Evolutionary conservation across 2,113 vertebrate genomes (phyloP), one percentile per base, ranked within the genome.

Genomic region (Peromyscus californicus): DNA sequence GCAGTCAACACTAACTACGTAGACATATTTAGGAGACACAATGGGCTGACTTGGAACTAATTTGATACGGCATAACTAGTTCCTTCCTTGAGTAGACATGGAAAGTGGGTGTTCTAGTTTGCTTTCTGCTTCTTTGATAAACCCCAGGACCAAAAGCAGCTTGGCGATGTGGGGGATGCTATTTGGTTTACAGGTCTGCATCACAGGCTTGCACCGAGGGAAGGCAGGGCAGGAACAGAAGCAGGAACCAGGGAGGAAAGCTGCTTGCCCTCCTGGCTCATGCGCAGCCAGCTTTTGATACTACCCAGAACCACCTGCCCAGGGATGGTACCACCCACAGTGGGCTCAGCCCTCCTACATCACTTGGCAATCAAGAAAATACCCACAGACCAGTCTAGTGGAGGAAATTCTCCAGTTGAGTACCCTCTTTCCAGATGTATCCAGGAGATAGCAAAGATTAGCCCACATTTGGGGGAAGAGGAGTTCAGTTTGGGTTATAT

Each of bases 71-170:
- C 33, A 19, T 69, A 89, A 45, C 61, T 24, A 51, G 21, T 83
- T 70, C 94, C 83, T 93, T 97, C 61, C 39, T 79, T 89, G 29
- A 17, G 69, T 65, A 67, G 33, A 94, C 76, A 42, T 29, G 51
- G 65, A 51, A 91, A 21, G 19, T 51, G 33, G 33, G 51, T 80
- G 31, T 80, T 80, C 17, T 21, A 9, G 33, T 57, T 57, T 57
- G 78, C 45, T 57, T 22, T 79, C 48, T 36, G 31, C 36, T 80
- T 36, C 78, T n/a, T 80, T 80, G 51, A 57, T 80, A 57, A 79
- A 57, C 29, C 17, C 51, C 78, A 54, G 12, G 51, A 57, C 78
- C 51, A 80, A 69, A 69, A 69, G 67, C 67, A 69, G 15, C 78
- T 57, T 57, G 78, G 19, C 17, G 17, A 6, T 57, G 78, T 33